Conservation (phyloP, 2,797 vertebrate species). For the Pseudochaenichthys georgianus region DNA sequence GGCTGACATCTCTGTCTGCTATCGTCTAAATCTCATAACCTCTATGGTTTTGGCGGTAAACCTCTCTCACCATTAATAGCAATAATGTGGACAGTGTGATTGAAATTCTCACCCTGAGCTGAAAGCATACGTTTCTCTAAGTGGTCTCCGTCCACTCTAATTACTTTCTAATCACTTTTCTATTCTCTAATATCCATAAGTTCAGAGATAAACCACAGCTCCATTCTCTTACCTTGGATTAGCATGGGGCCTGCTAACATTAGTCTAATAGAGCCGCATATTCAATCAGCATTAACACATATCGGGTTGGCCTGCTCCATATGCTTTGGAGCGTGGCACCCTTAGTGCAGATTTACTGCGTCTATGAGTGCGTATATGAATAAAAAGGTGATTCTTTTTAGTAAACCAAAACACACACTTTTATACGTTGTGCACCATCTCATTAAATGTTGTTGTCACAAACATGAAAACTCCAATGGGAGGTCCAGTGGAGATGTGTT, state of each 20-base stretch:
- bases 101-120: conserved; percentile 60
- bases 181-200: conserved; percentile 72
- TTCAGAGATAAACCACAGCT: conserved; percentile 61
- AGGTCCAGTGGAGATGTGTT: conserved; percentile 45
- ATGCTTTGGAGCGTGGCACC: conserved; percentile 55
- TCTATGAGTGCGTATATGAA: conserved; percentile 9
- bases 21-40: conserved; percentile 51
- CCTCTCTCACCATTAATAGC: conserved; percentile 64
- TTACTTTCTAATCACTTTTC: conserved; percentile 79
- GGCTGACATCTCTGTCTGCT: conserved; percentile 10
- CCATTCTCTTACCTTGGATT: conserved; percentile 73
- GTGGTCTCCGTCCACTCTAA: conserved; percentile 73
- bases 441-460: not conserved
- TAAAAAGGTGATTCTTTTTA: not conserved
- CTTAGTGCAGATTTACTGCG: not conserved
- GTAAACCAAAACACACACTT: not conserved
- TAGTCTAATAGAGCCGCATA: conserved; percentile 73
- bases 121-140: conserved; percentile 78
- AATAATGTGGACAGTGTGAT: conserved; percentile 61
- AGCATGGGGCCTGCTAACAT: conserved; percentile 61
- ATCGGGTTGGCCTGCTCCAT: conserved; percentile 45
- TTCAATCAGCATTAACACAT: conserved; percentile 78
- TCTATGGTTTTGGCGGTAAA: conserved; percentile 43
- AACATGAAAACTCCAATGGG: not conserved
- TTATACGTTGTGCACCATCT: not conserved